Conservation (phyloP, 2,888 invertebrate genomes). For the Dasypogon diadema region DNA sequence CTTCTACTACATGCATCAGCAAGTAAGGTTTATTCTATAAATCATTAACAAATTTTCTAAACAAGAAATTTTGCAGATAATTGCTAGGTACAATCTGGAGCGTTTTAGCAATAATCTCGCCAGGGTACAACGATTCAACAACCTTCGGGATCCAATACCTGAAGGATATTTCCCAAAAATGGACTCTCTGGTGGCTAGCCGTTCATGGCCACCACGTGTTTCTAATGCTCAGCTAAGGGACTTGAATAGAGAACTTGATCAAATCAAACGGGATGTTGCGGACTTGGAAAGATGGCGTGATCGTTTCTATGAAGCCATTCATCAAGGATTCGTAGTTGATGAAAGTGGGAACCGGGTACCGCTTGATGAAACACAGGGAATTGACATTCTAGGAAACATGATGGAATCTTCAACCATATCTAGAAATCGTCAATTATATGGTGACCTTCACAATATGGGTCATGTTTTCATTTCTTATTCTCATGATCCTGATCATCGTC, state of each 20-base stretch:
- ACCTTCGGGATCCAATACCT: constrained; percentile 75
- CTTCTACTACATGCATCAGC: constrained; percentile 83
- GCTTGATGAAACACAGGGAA: constrained; percentile 78
- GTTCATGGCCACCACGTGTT: constrained; percentile 78
- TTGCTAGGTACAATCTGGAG: constrained; percentile 77
- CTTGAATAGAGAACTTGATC: constrained; percentile 75
- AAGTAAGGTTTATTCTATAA: constrained; percentile 71
- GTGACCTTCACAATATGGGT: constrained; percentile 85
- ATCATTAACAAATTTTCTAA: background rate
- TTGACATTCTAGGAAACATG: constrained; percentile 83
- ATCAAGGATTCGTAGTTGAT: constrained; percentile 71
- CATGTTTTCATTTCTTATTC: constrained; percentile 82
- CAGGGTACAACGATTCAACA: constrained; percentile 73
- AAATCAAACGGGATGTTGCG: constrained; percentile 74
- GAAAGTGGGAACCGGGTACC: constrained; percentile 71
- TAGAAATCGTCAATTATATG: constrained; percentile 78
- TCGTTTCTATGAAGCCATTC: constrained; percentile 76
- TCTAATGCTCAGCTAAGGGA: constrained; percentile 71
- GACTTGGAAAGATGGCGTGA: constrained; percentile 80
- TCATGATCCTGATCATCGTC: constrained; percentile 82
- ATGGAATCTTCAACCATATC: constrained; percentile 81
- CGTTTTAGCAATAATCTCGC: constrained; percentile 76
- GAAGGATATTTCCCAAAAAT: constrained; percentile 86
- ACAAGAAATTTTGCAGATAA: constrained; percentile 53
- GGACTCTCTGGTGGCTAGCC: constrained; percentile 78